phyloP scores from a whole-genome alignment of 2,797 vertebrate genomes.

The Enteromius paludinosus region DNA sequence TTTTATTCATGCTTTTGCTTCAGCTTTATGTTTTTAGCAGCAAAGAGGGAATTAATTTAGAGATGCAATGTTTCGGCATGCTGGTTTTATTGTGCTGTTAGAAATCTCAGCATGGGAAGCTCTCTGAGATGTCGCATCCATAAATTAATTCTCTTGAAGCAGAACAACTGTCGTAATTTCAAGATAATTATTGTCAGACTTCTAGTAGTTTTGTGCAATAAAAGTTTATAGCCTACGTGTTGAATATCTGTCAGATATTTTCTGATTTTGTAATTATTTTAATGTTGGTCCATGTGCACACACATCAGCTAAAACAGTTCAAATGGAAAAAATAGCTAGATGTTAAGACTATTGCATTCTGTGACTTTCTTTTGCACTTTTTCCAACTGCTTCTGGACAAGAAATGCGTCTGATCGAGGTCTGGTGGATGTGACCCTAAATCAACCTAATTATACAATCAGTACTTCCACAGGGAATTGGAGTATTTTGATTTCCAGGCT shows the following conservation, averaged over 20 bases:
- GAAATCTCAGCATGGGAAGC: neutral
- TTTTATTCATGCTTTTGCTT: neutral
- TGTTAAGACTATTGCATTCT: neutral
- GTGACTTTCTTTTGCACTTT: neutral
- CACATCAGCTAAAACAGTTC: neutral
- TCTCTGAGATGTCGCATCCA: neutral
- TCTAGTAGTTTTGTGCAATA: neutral
- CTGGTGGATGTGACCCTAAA: slow-evolving; percentile 18
- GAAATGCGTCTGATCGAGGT: neutral
- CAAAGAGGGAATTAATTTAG: neutral
- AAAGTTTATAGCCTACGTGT: neutral
- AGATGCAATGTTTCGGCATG: neutral
- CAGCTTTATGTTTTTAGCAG: neutral
- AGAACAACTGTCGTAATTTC: neutral
- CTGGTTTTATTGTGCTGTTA: neutral
- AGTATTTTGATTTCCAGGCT: neutral
- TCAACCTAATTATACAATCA: slow-evolving; percentile 26
- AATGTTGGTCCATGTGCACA: neutral
- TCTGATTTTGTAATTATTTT: neutral
- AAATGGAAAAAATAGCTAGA: neutral
- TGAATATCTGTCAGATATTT: neutral
- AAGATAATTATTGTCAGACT: neutral
- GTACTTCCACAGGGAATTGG: neutral
- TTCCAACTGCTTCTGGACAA: neutral
- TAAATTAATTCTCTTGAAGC: neutral